Conservation (phyloP, 2,113 vertebrate genomes). For the Rissa tridactyla region DNA sequence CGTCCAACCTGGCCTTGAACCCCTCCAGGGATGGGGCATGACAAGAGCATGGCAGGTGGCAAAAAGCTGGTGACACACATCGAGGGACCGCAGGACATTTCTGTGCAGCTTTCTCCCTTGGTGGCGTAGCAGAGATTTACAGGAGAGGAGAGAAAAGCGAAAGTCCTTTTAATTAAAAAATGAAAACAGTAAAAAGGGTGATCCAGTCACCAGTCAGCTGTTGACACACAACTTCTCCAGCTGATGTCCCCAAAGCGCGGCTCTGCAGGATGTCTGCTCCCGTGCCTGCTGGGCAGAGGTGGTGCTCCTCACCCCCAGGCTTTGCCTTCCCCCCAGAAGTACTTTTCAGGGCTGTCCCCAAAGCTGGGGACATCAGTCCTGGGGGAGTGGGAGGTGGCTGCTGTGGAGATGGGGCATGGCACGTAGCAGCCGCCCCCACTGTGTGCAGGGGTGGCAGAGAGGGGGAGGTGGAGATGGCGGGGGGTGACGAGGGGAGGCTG, state of each 20-base stretch:
- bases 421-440: rapidly evolving
- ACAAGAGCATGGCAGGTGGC: not conserved
- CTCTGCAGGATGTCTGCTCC: not conserved
- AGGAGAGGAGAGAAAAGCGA: not conserved
- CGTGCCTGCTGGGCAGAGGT: not conserved
- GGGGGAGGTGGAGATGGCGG: not conserved
- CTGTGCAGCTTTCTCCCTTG: not conserved
- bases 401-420: not conserved
- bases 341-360: not conserved
- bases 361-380: not conserved
- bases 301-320: rapidly evolving
- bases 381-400: not conserved
- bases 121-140: not conserved
- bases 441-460: not conserved
- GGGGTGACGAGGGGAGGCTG: not conserved
- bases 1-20: not conserved
- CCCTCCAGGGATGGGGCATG: not conserved
- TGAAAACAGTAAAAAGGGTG: not conserved
- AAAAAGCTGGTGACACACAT: not conserved
- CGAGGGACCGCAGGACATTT: rapidly evolving
- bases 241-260: rapidly evolving
- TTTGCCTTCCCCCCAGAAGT: not conserved
- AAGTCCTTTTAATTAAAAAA: constrained; percentile 1
- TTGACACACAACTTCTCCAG: not conserved
- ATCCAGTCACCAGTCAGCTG: not conserved